Conservation (phyloP, 2,797 vertebrate species). For the Spinus olivaceus region DNA sequence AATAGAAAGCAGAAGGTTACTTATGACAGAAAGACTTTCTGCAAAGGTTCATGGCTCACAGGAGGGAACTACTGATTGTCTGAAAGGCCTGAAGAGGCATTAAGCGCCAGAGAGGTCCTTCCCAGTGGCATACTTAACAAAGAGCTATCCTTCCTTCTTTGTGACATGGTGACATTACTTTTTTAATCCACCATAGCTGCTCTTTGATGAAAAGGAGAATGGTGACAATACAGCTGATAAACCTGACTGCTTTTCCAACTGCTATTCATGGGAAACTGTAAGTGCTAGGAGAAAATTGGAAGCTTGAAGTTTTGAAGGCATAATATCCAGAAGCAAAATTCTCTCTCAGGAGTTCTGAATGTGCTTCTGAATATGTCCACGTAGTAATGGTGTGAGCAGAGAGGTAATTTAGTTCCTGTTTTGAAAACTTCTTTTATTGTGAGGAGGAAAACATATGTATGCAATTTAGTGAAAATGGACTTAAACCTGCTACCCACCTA, state of each 20-base stretch:
- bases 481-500: not conserved
- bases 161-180: constrained; percentile 42
- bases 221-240: constrained; percentile 51
- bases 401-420: not conserved
- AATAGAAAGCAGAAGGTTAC: constrained; percentile 59
- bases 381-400: not conserved
- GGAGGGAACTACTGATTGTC: constrained; percentile 44
- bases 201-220: constrained; percentile 46
- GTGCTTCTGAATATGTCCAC: not conserved
- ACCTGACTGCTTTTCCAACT: constrained; percentile 25
- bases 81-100: constrained; percentile 52
- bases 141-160: constrained; percentile 30
- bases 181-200: constrained; percentile 56
- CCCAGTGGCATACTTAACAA: not conserved
- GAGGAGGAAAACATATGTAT: not conserved
- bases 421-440: not conserved
- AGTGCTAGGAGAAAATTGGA: not conserved
- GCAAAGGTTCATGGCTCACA: constrained; percentile 64
- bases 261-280: not conserved
- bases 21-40: constrained; percentile 46
- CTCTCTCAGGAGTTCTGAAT: not conserved
- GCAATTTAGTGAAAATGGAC: not conserved
- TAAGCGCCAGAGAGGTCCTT: not conserved
- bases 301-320: not conserved
- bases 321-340: not conserved